phyloP scores from a whole-genome alignment of 1,140 invertebrate species.

The Scaptomyza pallida region DNA sequence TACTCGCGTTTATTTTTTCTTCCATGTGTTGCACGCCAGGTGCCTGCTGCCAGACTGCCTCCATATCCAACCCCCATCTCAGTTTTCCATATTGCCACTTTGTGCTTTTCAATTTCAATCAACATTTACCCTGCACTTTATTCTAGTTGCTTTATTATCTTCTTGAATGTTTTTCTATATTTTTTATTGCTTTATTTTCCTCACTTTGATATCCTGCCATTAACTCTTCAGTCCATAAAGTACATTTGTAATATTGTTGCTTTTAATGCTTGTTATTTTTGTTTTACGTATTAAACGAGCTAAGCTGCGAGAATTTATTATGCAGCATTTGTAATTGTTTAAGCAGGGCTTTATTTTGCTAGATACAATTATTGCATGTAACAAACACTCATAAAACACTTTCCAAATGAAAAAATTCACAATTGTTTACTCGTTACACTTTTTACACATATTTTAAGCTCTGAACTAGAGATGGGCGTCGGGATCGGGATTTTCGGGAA shows the following conservation, averaged over 20 bases:
- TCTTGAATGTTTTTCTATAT: slow-evolving; percentile 15
- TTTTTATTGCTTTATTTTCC: slow-evolving; percentile 10
- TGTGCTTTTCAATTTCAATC: slow-evolving; percentile 68
- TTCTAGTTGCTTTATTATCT: slow-evolving; percentile 42
- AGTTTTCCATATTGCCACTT: slow-evolving; percentile 68
- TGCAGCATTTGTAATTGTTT: background rate
- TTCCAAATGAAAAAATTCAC: too few species aligned
- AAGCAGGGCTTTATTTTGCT: background rate
- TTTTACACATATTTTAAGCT: background rate
- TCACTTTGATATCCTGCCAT: slow-evolving; percentile 1
- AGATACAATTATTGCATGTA: background rate
- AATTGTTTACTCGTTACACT: too few species aligned
- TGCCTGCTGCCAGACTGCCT: slow-evolving; percentile 8
- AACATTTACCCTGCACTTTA: slow-evolving; percentile 53
- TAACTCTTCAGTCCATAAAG: background rate
- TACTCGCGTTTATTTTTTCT: slow-evolving; percentile 22
- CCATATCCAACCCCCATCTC: slow-evolving; percentile 6
- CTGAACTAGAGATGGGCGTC: too few species aligned
- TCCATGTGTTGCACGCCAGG: slow-evolving; percentile 19
- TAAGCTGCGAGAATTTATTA: background rate
- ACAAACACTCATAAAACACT: too few species aligned
- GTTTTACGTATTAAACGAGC: background rate
- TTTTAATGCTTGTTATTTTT: background rate
- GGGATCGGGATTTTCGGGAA: too few species aligned
- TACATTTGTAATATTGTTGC: slow-evolving; percentile 2